Base-by-base conservation (phyloP, 2,797 vertebrate genomes). In the Harpagifer antarcticus region DNA sequence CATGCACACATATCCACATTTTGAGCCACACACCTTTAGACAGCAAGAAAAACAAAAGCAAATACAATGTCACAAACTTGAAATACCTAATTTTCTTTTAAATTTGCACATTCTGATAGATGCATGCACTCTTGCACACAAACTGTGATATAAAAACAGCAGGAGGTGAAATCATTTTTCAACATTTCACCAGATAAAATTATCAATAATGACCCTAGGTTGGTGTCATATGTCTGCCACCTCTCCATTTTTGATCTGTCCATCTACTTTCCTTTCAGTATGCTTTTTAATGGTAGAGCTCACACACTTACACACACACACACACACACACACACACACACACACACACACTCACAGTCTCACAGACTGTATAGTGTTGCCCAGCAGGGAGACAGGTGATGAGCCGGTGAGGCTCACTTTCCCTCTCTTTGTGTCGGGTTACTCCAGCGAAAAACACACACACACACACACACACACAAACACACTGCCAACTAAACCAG, bases 381-480 rank as follows among this genome's bases (percentile, higher is more conserved):
- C 33, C 65, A 50, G 78, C 81, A 72, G 85, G 75, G 72, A 81
- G 76, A 87, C 86, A 88, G 87, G 82, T 85, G 92, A 93, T 79
- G 87, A 89, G 66, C 83, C 68, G 68, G 33, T 43, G 67, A 88
- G 91, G 81, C 81, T 94, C 92, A 94, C 92, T 94, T 93, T 95
- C 93, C 79, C 88, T 85, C 53, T 56, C 58, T 84, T 88, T 94
- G 88, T 92, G 89, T 95, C 92, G 17, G 59, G 82, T 94, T 95
- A 93, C 94, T 84, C 82, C 79, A 89, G 76, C 57, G 68, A 88
- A 62, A 90, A 72, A 72, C 66, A 70, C 68, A 68, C 60, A 78
- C 68, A 68, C 54, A 69, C 62, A 76, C 53, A 64, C 58, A 72
- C 56, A 58, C 65, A 53, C 44, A 43, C n/a, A n/a, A n/a, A n/a